Conservation (phyloP, 2,113 vertebrate species). For the Otus sunia region DNA sequence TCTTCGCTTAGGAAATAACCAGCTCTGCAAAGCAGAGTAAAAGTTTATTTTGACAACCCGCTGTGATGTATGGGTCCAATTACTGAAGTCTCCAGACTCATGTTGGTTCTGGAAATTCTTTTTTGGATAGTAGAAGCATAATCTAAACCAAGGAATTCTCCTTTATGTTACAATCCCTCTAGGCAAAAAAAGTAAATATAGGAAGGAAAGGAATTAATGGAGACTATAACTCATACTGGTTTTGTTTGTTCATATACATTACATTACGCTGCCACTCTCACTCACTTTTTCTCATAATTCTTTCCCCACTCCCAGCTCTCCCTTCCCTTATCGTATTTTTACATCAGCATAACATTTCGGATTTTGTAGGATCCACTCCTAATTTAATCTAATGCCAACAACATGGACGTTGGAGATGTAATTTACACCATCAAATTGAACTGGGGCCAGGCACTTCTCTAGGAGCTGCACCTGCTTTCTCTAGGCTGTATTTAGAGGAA, state of each 20-base stretch:
- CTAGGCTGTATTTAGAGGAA: constrained; percentile 11
- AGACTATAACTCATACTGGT: background rate
- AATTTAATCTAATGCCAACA: constrained; percentile 20
- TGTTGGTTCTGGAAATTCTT: background rate
- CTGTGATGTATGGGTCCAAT: constrained; percentile 35
- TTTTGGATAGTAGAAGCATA: background rate
- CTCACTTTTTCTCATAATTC: background rate
- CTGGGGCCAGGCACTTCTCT: background rate
- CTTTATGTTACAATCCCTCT: constrained; percentile 1
- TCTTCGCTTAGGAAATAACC: background rate
- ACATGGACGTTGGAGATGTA: background rate
- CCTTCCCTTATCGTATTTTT: background rate
- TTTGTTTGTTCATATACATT: background rate
- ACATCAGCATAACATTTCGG: background rate
- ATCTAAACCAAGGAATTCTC: constrained; percentile 29
- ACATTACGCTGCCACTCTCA: background rate
- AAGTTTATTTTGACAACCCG: constrained; percentile 23
- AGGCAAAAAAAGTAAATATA: constrained; percentile 9
- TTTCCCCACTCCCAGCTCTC: background rate
- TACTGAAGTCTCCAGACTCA: constrained; percentile 8
- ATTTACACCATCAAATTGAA: constrained; percentile 26
- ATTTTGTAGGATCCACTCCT: background rate
- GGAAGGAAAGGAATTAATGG: constrained; percentile 37
- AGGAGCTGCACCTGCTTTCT: constrained; percentile 53
- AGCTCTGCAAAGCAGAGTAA: background rate